Evolutionary conservation across 2,797 vertebrate species (phyloP).

Genomic region (Sebastes jordani): DNA sequence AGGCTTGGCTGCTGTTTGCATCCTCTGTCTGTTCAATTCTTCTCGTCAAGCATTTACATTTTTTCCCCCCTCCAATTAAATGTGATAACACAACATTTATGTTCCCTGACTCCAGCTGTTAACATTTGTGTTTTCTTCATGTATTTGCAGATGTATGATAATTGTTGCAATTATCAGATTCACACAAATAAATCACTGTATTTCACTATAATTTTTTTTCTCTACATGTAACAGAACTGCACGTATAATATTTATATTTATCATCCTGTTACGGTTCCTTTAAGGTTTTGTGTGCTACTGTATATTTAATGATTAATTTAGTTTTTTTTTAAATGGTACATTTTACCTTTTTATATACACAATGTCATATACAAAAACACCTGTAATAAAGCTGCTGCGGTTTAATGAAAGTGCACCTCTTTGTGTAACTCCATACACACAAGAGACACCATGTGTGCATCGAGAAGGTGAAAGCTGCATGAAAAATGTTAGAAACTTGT

Average conservation of each 20-base stretch:
- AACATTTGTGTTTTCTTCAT: not conserved
- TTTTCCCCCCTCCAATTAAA: constrained; percentile 11
- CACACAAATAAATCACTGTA: not conserved
- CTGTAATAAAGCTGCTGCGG: not conserved
- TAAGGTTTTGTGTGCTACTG: not conserved
- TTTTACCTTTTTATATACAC: not conserved
- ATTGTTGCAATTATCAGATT: not conserved
- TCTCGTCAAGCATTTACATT: constrained; percentile 40
- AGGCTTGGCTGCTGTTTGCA: constrained; percentile 10
- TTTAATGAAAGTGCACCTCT: not conserved
- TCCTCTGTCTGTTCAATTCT: constrained; percentile 25
- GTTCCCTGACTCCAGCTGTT: constrained; percentile 36
- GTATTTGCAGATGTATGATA: not conserved
- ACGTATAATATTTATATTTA: not conserved
- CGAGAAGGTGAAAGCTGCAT: not conserved
- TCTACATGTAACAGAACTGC: not conserved
- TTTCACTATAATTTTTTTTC: no score
- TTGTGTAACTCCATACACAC: not conserved
- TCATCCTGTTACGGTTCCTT: not conserved
- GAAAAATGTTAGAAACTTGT: not conserved
- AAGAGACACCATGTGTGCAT: not conserved
- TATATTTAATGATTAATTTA: not conserved
- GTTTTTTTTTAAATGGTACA: not conserved
- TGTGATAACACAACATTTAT: constrained; percentile 31
- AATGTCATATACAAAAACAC: not conserved